phyloP scores from a whole-genome alignment of 2,113 vertebrate species.

The Sinocyclocheilus grahami region DNA sequence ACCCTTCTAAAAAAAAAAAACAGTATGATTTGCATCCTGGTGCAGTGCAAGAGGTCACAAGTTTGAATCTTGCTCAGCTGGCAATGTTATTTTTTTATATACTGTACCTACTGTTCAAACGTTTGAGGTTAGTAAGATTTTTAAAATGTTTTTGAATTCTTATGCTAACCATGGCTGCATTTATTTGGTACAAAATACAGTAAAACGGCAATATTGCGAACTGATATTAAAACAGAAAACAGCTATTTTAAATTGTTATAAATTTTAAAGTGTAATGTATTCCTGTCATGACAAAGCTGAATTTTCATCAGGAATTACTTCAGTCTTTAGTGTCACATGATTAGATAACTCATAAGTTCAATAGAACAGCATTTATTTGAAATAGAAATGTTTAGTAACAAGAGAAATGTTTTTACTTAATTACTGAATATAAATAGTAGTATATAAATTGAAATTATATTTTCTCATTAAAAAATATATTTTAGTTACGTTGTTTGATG shows the following conservation, averaged over 20 bases:
- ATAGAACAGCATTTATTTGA: too few relatives aligned
- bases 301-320: too few relatives aligned
- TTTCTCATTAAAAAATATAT: neutral
- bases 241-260: too few relatives aligned
- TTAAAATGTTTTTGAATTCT: neutral
- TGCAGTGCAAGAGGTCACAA: neutral
- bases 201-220: too few relatives aligned
- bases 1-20: neutral
- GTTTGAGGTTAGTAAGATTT: neutral
- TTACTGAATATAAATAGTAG: neutral
- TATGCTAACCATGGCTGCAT: neutral
- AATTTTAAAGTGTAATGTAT: too few relatives aligned
- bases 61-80: neutral
- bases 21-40: neutral
- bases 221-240: too few relatives aligned
- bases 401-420: too few relatives aligned
- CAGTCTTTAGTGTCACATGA: too few relatives aligned
- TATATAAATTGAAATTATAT: neutral
- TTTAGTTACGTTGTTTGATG: neutral
- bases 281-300: too few relatives aligned
- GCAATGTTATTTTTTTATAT: neutral
- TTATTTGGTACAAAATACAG: too few relatives aligned
- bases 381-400: too few relatives aligned
- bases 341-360: too few relatives aligned
- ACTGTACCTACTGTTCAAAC: neutral